Evolutionary conservation across 2,888 invertebrate genomes (phyloP).

Genomic region (Anorthoa munda): DNA sequence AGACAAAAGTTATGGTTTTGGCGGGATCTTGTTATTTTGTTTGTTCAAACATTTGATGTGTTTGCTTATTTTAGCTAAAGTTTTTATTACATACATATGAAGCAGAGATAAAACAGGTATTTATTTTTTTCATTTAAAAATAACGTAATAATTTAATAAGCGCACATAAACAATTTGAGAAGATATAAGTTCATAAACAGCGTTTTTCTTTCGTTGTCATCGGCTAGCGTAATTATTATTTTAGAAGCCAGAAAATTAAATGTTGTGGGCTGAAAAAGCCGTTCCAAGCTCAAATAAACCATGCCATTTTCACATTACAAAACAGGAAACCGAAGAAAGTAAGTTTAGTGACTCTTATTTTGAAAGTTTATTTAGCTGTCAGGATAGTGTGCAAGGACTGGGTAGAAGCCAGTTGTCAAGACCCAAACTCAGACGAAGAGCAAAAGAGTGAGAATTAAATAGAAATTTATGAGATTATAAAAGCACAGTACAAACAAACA

Average conservation of each 20-base stretch:
- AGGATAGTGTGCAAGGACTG: too few relatives aligned
- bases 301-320: neutral
- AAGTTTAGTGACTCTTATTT: neutral
- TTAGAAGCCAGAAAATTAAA: neutral
- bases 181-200: neutral
- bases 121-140: neutral
- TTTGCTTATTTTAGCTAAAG: neutral
- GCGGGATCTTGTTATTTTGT: neutral
- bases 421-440: too few relatives aligned
- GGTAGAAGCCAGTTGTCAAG: too few relatives aligned
- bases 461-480: too few relatives aligned
- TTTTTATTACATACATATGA: neutral
- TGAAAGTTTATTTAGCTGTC: too few relatives aligned
- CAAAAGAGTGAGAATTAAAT: too few relatives aligned
- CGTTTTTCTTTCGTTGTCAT: neutral
- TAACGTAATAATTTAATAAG: neutral
- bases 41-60: neutral
- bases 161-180: neutral
- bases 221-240: neutral
- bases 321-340: neutral
- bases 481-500: too few relatives aligned
- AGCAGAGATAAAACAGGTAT: neutral
- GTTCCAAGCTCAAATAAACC: neutral
- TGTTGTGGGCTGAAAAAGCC: neutral
- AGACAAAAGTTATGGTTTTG: conserved; percentile 14